phyloP scores from a whole-genome alignment of 2,797 vertebrate species.

The Eleutherodactylus coqui region DNA sequence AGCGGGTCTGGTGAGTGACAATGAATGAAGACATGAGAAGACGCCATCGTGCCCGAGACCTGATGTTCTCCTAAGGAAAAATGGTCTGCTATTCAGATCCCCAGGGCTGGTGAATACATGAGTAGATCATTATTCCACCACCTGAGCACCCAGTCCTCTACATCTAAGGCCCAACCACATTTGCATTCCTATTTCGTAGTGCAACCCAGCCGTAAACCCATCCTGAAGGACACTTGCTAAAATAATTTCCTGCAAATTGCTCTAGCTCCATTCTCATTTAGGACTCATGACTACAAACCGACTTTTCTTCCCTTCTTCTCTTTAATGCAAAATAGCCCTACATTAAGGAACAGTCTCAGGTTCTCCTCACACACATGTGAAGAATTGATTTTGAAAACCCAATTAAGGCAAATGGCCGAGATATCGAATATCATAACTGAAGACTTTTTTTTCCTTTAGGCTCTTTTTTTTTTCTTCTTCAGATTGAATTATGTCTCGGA shows the following conservation, averaged over 20 bases:
- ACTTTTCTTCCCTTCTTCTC: not conserved
- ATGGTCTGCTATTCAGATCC: too few relatives aligned
- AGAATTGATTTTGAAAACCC: constrained; percentile 62
- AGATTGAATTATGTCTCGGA: constrained; percentile 57
- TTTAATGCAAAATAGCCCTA: constrained; percentile 45
- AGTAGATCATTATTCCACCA: too few relatives aligned
- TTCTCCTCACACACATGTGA: constrained; percentile 41
- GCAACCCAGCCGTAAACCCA: not conserved
- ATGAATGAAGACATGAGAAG: not conserved
- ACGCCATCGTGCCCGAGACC: not conserved
- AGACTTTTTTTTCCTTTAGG: constrained; percentile 55
- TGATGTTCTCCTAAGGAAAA: not conserved
- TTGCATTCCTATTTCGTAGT: not conserved
- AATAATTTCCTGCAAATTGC: constrained; percentile 31
- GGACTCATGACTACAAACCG: not conserved
- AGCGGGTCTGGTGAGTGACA: too few relatives aligned
- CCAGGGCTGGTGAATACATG: not conserved
- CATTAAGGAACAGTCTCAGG: constrained; percentile 23
- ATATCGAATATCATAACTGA: constrained; percentile 61
- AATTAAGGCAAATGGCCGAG: constrained; percentile 60
- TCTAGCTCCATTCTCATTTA: constrained; percentile 13
- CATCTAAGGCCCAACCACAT: not conserved
- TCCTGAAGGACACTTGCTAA: constrained; percentile 29
- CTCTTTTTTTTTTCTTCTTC: constrained; percentile 11
- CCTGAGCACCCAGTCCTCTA: not conserved